A percentile compares a stretch with the other conserved stretches of the same genome.
These are phyloP conservation scores for Nycticorax nycticorax DNA, from an alignment of 2,113 vertebrate genomes.

Conservation along the genomic window DNA sequence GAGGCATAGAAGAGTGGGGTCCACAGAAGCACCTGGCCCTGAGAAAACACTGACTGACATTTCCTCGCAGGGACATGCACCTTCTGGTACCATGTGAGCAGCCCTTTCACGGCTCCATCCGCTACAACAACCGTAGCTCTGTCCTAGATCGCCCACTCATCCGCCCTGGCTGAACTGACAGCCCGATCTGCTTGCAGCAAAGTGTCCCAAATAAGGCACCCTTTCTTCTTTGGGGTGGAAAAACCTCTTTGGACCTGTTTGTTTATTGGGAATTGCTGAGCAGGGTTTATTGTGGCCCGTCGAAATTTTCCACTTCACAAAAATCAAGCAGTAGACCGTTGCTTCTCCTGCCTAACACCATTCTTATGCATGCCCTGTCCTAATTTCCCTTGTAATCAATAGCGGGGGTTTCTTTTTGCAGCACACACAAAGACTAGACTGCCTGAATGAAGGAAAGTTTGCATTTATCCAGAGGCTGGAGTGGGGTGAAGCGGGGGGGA, in stretches of 20 bases:
- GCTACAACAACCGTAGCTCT: background rate
- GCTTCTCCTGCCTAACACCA: background rate
- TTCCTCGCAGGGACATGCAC: background rate
- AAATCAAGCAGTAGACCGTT: background rate
- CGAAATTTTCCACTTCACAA: background rate
- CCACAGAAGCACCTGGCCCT: background rate
- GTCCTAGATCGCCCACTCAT: background rate
- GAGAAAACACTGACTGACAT: background rate
- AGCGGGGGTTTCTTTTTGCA: background rate
- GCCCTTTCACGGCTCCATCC: background rate
- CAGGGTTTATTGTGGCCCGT: background rate
- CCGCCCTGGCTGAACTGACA: background rate
- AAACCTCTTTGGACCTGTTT: background rate
- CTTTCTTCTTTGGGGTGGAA: background rate
- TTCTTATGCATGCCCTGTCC: background rate
- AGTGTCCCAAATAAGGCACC: background rate
- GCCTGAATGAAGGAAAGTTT: background rate
- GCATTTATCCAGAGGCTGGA: background rate
- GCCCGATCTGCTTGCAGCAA: background rate
- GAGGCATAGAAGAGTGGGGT: background rate
- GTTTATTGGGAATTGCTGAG: background rate
- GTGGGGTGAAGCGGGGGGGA: background rate
- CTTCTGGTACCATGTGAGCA: background rate
- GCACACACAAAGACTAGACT: background rate
- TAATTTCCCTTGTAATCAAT: conserved; percentile 5